A percentile compares a stretch with the other conserved stretches of the same genome.
These are phyloP conservation scores for Thamnophis sirtalis DNA, from an alignment of 2,113 vertebrate genomes.

Conservation along the genomic window DNA sequence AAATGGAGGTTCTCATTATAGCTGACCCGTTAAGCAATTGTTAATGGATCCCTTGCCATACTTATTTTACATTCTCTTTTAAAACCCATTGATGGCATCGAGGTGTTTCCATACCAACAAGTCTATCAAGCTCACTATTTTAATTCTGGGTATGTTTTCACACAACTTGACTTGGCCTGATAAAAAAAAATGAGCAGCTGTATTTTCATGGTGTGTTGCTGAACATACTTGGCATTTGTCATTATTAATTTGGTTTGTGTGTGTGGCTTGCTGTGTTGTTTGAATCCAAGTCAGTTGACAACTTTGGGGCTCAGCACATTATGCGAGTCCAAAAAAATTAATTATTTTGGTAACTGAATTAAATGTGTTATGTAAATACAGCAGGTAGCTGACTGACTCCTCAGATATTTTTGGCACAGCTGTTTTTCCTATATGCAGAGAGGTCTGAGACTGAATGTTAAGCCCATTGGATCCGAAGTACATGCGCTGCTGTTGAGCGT, in stretches of 20 bases:
- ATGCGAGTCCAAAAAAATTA: neutral
- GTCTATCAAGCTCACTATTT: neutral
- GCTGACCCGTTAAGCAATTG: neutral
- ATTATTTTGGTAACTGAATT: neutral
- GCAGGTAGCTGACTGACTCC: neutral
- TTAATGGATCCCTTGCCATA: neutral
- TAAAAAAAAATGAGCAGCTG: neutral
- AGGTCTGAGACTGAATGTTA: neutral
- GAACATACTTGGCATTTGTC: neutral
- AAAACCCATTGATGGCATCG: neutral
- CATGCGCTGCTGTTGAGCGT: neutral
- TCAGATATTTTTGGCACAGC: neutral
- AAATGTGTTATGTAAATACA: neutral
- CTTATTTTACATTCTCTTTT: neutral
- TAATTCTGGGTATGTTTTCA: neutral
- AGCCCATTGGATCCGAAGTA: neutral
- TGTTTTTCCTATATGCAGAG: neutral
- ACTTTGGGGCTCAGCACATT: neutral
- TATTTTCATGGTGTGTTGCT: neutral
- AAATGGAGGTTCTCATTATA: neutral
- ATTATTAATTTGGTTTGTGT: neutral
- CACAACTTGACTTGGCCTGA: neutral
- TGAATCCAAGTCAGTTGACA: neutral
- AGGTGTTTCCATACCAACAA: neutral
- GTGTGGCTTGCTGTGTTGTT: neutral